These are phyloP conservation scores for Volucella inanis DNA, from an alignment of 2,888 invertebrate species.

Conservation along the genomic window DNA sequence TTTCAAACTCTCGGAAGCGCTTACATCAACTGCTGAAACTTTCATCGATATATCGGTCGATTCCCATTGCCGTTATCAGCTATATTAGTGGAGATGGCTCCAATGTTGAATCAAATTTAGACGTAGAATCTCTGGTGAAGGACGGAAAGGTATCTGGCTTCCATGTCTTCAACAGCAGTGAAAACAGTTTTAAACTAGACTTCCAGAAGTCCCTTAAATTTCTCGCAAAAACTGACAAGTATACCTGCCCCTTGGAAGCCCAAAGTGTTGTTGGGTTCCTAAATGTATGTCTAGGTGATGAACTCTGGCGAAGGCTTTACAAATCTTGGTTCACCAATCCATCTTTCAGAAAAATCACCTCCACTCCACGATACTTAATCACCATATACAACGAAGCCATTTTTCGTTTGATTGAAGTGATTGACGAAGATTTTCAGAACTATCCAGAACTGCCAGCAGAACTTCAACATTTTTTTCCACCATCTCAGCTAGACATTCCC, in stretches of 20 bases:
- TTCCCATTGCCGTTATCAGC: slow-evolving; percentile 79
- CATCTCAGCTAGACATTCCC: slow-evolving; percentile 84
- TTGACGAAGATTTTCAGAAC: slow-evolving; percentile 85
- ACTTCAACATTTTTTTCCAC: slow-evolving; percentile 85
- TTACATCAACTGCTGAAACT: slow-evolving; percentile 78
- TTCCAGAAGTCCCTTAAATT: slow-evolving; percentile 76
- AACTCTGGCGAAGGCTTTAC: slow-evolving; percentile 86
- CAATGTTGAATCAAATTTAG: slow-evolving; percentile 56
- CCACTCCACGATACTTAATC: slow-evolving; percentile 84
- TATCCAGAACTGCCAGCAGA: slow-evolving; percentile 87
- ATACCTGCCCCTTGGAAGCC: slow-evolving; percentile 84
- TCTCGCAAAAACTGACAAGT: slow-evolving; percentile 82
- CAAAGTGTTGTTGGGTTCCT: slow-evolving; percentile 85
- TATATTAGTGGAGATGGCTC: slow-evolving; percentile 67
- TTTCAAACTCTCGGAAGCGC: slow-evolving; percentile 77
- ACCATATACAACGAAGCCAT: slow-evolving; percentile 88
- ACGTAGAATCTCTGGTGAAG: slow-evolving; percentile 78
- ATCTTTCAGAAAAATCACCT: slow-evolving; percentile 81
- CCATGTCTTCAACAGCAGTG: slow-evolving; percentile 72
- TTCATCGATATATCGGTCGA: slow-evolving; percentile 75
- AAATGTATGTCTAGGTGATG: slow-evolving; percentile 85
- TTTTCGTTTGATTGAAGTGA: slow-evolving; percentile 85
- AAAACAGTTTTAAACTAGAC: slow-evolving; percentile 63
- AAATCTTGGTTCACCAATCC: slow-evolving; percentile 77
- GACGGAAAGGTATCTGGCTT: slow-evolving; percentile 83